Conservation (phyloP, 2,797 vertebrate genomes). For the Notolabrus celidotus region DNA sequence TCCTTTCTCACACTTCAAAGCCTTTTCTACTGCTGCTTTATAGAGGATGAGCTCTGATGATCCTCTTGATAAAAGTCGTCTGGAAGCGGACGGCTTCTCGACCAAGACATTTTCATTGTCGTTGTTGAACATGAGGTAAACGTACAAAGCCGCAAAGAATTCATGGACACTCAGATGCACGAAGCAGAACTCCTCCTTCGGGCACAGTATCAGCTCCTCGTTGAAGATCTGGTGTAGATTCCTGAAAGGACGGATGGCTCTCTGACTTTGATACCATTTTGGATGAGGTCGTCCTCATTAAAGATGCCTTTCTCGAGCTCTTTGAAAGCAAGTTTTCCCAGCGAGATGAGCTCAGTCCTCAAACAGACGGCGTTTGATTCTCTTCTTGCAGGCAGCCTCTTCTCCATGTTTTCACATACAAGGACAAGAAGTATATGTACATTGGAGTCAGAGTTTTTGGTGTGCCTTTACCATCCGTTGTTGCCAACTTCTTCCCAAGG, state of each 20-base stretch:
- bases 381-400: constrained; percentile 35
- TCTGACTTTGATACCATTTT: constrained; percentile 42
- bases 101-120: constrained; percentile 65
- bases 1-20: constrained; percentile 58
- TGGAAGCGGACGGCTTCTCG: constrained; percentile 43
- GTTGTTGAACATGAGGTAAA: constrained; percentile 74
- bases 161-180: constrained; percentile 78
- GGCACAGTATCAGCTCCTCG: constrained; percentile 48
- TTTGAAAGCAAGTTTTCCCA: constrained; percentile 75
- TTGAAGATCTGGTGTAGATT: constrained; percentile 79
- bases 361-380: constrained; percentile 25
- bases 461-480: constrained; percentile 32
- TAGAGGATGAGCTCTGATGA: constrained; percentile 68
- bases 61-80: constrained; percentile 27
- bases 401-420: constrained; percentile 48
- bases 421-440: constrained; percentile 73
- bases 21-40: constrained; percentile 69
- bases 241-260: constrained; percentile 74
- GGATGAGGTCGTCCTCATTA: constrained; percentile 69
- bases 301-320: constrained; percentile 75
- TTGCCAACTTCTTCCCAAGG: constrained; percentile 53
- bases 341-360: constrained; percentile 51
- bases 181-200: constrained; percentile 77
- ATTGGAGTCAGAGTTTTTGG: constrained; percentile 77
- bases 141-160: constrained; percentile 75